A percentile compares a stretch with the other conserved stretches of the same genome.
Conservation (phyloP, 2,113 vertebrate genomes). For the Piliocolobus tephrosceles region DNA sequence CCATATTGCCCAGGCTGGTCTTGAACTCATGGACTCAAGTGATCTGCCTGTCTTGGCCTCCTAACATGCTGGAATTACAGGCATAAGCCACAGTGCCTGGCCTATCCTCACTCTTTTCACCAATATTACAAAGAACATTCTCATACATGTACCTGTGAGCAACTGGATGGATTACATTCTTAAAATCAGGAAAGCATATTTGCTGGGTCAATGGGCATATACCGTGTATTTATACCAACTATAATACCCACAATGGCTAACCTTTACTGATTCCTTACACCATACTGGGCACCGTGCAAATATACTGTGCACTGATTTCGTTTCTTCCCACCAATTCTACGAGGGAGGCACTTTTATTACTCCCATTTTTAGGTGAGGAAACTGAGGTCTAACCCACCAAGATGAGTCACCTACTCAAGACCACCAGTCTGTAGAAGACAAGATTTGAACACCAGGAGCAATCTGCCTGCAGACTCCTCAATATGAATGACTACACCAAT, state of each 20-base stretch:
- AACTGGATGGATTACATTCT: neutral
- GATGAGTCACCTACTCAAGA: neutral
- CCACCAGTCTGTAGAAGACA: neutral
- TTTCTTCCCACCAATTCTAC: neutral
- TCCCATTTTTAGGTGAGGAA: neutral
- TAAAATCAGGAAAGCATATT: neutral
- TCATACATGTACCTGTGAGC: neutral
- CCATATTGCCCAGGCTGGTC: too few species aligned
- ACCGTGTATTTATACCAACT: too few species aligned
- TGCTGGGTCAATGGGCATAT: neutral
- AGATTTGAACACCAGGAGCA: neutral
- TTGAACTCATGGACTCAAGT: too few species aligned
- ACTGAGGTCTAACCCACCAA: neutral
- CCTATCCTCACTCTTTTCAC: neutral
- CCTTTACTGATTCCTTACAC: neutral
- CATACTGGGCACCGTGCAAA: neutral
- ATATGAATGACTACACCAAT: rapidly evolving
- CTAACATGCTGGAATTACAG: too few species aligned
- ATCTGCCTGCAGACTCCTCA: neutral
- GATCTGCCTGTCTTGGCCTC: too few species aligned
- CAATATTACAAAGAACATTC: neutral
- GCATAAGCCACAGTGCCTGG: too few species aligned
- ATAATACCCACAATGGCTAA: neutral
- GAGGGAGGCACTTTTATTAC: neutral
- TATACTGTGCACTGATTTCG: neutral